These are phyloP conservation scores for Merodon equestris DNA, from an alignment of 2,888 invertebrate genomes.

Conservation along the genomic window DNA sequence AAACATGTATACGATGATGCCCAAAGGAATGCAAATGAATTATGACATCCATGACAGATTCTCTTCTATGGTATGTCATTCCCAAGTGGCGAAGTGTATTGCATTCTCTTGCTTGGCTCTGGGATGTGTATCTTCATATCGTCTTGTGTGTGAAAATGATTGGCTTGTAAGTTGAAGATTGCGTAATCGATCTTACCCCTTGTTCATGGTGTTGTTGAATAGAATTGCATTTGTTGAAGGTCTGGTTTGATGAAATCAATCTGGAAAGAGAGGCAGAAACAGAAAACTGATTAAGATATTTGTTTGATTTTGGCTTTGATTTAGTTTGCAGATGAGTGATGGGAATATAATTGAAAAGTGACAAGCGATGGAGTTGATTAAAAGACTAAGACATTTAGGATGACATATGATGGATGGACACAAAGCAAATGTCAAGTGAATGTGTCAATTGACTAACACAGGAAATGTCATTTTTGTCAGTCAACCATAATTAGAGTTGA, in stretches of 20 bases:
- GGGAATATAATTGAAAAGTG: constrained; percentile 48
- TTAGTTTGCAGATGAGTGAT: constrained; percentile 54
- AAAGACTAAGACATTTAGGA: constrained; percentile 23
- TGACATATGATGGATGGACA: constrained; percentile 21
- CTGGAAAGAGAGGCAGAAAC: constrained; percentile 48
- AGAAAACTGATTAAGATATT: constrained; percentile 53
- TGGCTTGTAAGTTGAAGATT: constrained; percentile 58
- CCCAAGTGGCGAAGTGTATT: constrained; percentile 65
- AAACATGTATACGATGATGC: constrained; percentile 33
- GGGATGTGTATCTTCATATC: constrained; percentile 13
- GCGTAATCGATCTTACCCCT: constrained; percentile 58
- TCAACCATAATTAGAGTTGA: no score
- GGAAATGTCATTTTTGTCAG: neutral
- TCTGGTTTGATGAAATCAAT: neutral
- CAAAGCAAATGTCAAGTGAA: constrained; percentile 24
- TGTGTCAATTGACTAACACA: constrained; percentile 20
- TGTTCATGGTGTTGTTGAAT: constrained; percentile 27
- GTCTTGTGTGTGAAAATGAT: constrained; percentile 47
- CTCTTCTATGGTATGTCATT: constrained; percentile 67
- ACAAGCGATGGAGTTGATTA: constrained; percentile 30
- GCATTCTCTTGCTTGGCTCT: constrained; percentile 33
- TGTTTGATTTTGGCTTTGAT: constrained; percentile 49
- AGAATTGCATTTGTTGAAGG: no score
- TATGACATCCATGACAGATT: constrained; percentile 67
- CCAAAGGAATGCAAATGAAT: constrained; percentile 63